Conservation (phyloP, 1,140 invertebrate genomes). For the Micrasema minimum region DNA sequence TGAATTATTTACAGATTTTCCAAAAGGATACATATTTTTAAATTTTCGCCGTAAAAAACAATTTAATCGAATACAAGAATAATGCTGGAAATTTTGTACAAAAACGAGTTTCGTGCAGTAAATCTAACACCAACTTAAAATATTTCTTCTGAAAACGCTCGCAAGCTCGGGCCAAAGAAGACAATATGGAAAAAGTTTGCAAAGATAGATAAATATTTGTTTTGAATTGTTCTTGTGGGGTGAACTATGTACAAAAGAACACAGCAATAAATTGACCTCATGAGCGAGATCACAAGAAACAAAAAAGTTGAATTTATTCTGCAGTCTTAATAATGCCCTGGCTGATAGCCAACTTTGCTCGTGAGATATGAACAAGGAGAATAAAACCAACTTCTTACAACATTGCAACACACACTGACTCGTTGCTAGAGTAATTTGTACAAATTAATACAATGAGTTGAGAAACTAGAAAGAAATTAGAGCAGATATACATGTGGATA, state of each 20-base stretch:
- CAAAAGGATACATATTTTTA: background rate
- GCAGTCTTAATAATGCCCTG: conserved; percentile 33
- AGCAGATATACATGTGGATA: too few species aligned
- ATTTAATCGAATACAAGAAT: background rate
- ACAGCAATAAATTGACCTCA: conserved; percentile 32
- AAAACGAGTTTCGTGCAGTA: background rate
- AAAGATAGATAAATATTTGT: conserved; percentile 26
- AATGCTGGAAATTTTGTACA: background rate
- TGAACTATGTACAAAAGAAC: conserved; percentile 5
- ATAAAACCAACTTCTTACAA: conserved; percentile 30
- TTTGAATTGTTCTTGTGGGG: conserved; percentile 7
- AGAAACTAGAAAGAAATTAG: too few species aligned
- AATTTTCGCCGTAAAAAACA: background rate
- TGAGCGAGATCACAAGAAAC: conserved; percentile 17
- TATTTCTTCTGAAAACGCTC: background rate
- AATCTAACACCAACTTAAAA: background rate
- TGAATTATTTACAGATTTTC: too few species aligned
- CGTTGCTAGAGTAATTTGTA: too few species aligned
- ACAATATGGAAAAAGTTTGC: background rate
- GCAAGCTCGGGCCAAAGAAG: background rate
- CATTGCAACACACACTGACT: conserved; percentile 14
- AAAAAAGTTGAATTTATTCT: conserved; percentile 29
- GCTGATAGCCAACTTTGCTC: conserved; percentile 20
- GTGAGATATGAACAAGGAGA: conserved; percentile 28
- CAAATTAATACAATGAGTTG: too few species aligned